phyloP scores from a whole-genome alignment of 37 sponge, comb jelly and placozoan genomes.

The Lycopodina hypogea region DNA sequence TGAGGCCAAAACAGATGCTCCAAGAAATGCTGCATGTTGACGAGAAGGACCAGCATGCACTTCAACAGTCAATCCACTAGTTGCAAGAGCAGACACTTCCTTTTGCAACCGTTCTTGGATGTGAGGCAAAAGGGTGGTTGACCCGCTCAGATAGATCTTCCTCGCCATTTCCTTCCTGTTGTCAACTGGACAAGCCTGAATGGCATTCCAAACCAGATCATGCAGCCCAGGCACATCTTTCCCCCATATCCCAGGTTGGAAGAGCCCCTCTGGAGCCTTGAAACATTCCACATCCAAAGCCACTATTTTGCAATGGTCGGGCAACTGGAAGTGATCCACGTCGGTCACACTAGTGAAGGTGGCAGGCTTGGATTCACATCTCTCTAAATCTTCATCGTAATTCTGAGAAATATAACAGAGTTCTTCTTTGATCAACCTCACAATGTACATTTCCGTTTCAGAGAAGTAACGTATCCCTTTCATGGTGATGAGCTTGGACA shows the following conservation, averaged over 20 bases:
- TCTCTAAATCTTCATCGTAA: slow-evolving; percentile 30
- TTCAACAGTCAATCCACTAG: slow-evolving; percentile 33
- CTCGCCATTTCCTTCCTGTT: slow-evolving; percentile 46
- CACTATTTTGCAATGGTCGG: slow-evolving; percentile 65
- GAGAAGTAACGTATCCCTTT: slow-evolving; percentile 78
- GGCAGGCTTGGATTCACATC: slow-evolving; percentile 27
- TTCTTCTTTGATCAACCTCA: slow-evolving; percentile 68
- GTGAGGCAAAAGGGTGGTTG: slow-evolving; percentile 48
- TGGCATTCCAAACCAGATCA: slow-evolving; percentile 59
- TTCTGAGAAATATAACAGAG: slow-evolving; percentile 63
- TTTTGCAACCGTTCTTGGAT: slow-evolving; percentile 67
- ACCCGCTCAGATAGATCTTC: slow-evolving; percentile 73
- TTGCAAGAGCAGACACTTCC: slow-evolving; percentile 44
- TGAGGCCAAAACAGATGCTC: slow-evolving; percentile 67
- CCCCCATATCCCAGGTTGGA: slow-evolving; percentile 61
- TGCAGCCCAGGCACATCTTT: slow-evolving; percentile 73
- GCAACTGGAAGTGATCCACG: slow-evolving; percentile 65
- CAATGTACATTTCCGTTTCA: slow-evolving; percentile 74
- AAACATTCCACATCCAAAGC: slow-evolving; percentile 53
- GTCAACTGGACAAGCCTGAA: slow-evolving; percentile 79
- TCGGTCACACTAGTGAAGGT: slow-evolving; percentile 47
- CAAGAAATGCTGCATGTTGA: slow-evolving; percentile 72
- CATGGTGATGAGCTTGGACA: slow-evolving; percentile 55
- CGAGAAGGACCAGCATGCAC: slow-evolving; percentile 61
- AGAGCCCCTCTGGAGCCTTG: slow-evolving; percentile 69